Evolutionary conservation across 2,797 vertebrate species (phyloP).

Genomic region (Gadopsis marmoratus): DNA sequence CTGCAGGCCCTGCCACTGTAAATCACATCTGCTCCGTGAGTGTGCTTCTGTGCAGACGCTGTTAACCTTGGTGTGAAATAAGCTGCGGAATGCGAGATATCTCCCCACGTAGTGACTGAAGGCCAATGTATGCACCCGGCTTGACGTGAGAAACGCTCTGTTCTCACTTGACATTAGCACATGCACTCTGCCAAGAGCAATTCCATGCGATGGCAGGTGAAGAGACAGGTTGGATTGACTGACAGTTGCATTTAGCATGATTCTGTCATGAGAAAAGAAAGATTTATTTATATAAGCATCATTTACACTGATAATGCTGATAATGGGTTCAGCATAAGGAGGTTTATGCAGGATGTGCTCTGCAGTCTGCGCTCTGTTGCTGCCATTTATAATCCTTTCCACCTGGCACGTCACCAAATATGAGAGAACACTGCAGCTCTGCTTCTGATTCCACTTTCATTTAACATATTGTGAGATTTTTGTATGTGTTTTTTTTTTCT

Average conservation of each 20-base stretch:
- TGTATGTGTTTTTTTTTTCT: slow-evolving; percentile 3
- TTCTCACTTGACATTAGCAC: slow-evolving; percentile 28
- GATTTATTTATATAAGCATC: background rate
- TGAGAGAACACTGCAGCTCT: slow-evolving; percentile 37
- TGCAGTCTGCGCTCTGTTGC: background rate
- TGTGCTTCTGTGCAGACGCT: slow-evolving; percentile 3
- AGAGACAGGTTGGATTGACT: background rate
- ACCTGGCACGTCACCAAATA: background rate
- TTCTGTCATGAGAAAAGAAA: slow-evolving; percentile 1
- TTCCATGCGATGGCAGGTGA: background rate
- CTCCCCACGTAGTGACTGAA: slow-evolving; percentile 20
- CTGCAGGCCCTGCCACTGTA: slow-evolving; percentile 16
- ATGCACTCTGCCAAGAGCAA: background rate
- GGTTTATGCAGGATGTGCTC: background rate
- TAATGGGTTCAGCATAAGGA: background rate
- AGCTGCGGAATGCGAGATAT: slow-evolving; percentile 24
- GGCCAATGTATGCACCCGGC: slow-evolving; percentile 9
- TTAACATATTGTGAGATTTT: slow-evolving; percentile 13
- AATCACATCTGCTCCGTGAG: slow-evolving; percentile 40
- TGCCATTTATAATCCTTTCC: slow-evolving; percentile 30
- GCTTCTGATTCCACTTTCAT: slow-evolving; percentile 29
- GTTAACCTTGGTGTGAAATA: slow-evolving; percentile 53
- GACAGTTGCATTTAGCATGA: background rate
- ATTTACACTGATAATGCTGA: slow-evolving; percentile 3
- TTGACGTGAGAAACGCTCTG: slow-evolving; percentile 25